Evolutionary conservation across 2,113 vertebrate genomes (phyloP).

Genomic region (Entosphenus tridentatus): DNA sequence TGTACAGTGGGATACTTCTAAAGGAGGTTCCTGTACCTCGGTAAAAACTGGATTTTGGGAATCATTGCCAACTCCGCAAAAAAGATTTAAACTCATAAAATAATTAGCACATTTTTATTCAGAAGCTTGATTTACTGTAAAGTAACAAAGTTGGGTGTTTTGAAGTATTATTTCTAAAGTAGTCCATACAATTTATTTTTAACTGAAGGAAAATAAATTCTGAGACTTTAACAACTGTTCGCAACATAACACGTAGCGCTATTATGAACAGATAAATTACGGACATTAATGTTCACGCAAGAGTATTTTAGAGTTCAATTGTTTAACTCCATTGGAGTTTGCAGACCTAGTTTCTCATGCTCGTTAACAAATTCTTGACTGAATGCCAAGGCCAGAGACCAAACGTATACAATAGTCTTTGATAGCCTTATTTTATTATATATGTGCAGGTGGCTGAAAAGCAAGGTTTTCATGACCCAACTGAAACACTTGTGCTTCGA

Average conservation of each 20-base stretch:
- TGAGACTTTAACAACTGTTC: not conserved
- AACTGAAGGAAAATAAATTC: not conserved
- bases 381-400: not conserved
- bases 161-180: too few species aligned
- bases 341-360: not conserved
- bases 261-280: not conserved
- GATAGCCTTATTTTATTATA: not conserved
- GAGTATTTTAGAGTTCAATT: too few species aligned
- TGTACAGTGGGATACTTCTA: too few species aligned
- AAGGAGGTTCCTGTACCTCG: too few species aligned
- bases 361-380: not conserved
- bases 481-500: not conserved
- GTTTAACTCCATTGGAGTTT: too few species aligned
- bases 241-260: not conserved
- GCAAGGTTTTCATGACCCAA: not conserved
- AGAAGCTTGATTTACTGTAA: too few species aligned
- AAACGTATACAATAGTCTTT: not conserved
- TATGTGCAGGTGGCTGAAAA: not conserved
- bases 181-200: not conserved
- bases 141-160: too few species aligned
- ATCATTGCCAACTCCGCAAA: too few species aligned
- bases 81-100: too few species aligned
- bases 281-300: not conserved
- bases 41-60: too few species aligned
- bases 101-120: too few species aligned